A percentile compares a stretch with the other conserved stretches of the same genome.
These are phyloP conservation scores for Rutpela maculata DNA, from an alignment of 2,888 invertebrate species.

Conservation along the genomic window DNA sequence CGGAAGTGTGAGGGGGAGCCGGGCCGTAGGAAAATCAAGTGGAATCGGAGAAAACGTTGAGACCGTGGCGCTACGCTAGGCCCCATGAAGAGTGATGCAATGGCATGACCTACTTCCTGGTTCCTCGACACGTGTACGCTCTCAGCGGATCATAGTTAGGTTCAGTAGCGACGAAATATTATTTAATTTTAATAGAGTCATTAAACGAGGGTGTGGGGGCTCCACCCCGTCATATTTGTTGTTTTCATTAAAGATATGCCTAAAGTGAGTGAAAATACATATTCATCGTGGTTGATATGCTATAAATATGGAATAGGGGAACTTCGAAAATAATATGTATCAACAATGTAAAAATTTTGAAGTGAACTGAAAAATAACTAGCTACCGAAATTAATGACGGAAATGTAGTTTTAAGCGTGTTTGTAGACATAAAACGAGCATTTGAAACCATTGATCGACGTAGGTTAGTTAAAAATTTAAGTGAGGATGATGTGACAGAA, in stretches of 20 bases:
- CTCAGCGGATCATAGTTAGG: conserved; percentile 33
- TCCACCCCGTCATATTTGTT: not conserved
- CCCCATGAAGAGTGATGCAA: conserved; percentile 54
- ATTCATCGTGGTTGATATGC: not conserved
- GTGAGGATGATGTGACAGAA: too few species aligned
- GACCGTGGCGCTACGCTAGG: conserved; percentile 48
- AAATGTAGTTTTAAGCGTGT: too few species aligned
- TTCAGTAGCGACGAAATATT: not conserved
- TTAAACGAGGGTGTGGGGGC: not conserved
- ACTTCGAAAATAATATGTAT: not conserved
- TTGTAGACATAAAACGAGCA: too few species aligned
- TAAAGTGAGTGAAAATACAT: not conserved
- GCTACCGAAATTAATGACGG: too few species aligned
- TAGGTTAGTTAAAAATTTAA: too few species aligned
- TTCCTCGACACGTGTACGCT: conserved; percentile 59
- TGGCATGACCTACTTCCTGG: conserved; percentile 58
- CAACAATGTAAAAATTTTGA: too few species aligned
- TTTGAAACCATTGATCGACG: too few species aligned
- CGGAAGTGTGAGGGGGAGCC: not conserved
- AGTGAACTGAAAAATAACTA: too few species aligned
- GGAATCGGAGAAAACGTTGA: conserved; percentile 42
- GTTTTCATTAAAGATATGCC: not conserved
- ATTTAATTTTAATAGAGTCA: conserved; percentile 3
- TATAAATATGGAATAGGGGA: not conserved
- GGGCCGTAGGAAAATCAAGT: not conserved